phyloP scores from a whole-genome alignment of 1,140 invertebrate genomes.

The Atta cephalotes region DNA sequence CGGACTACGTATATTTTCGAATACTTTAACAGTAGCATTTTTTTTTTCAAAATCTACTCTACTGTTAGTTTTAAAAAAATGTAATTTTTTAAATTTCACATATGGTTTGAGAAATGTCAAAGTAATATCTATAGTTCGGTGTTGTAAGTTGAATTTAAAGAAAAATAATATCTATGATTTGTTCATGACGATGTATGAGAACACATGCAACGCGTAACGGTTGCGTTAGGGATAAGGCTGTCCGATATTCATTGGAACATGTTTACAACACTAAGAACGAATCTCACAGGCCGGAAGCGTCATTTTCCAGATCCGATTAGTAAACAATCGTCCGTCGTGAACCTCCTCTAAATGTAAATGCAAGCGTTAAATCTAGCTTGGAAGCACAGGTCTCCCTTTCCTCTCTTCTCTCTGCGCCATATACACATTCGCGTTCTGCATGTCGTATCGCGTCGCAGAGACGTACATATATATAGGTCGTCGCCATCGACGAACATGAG shows the following conservation, averaged over 20 bases:
- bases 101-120: not conserved
- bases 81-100: not conserved
- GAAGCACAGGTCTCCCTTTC: constrained; percentile 34
- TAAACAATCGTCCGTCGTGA: constrained; percentile 71
- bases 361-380: constrained; percentile 78
- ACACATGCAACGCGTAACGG: not conserved
- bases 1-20: not conserved
- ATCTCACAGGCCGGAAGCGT: constrained; percentile 70
- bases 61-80: not conserved
- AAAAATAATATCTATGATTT: not conserved
- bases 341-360: constrained; percentile 84
- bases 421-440: constrained; percentile 9
- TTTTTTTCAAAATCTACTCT: not conserved
- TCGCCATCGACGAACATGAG: not conserved
- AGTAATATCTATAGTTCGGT: not conserved
- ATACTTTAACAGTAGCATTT: not conserved
- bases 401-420: not conserved
- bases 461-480: not conserved
- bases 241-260: constrained; percentile 72
- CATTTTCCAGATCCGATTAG: constrained; percentile 81
- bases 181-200: not conserved
- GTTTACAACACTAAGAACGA: constrained; percentile 74
- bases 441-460: constrained; percentile 27
- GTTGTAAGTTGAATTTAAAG: not conserved
- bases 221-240: not conserved